These are phyloP conservation scores for Artibeus jamaicensis DNA, from an alignment of 2,797 vertebrate genomes.

Conservation along the genomic window DNA sequence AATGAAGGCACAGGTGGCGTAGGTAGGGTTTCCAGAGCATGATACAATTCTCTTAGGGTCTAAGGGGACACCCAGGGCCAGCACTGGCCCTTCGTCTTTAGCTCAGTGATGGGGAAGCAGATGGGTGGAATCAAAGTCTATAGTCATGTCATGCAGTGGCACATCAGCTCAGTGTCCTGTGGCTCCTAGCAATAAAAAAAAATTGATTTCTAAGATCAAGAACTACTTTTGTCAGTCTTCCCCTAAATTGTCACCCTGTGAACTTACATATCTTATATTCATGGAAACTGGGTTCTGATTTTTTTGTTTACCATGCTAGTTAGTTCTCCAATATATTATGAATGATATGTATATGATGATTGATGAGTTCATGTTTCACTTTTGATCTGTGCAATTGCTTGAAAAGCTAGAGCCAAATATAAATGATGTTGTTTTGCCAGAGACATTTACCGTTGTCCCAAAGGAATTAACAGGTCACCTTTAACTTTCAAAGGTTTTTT, in stretches of 20 bases:
- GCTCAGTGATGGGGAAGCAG: neutral
- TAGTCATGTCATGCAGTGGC: neutral
- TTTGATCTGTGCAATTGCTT: neutral
- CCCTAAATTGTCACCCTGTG: neutral
- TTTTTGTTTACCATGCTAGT: neutral
- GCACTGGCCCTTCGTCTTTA: neutral
- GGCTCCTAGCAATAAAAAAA: neutral
- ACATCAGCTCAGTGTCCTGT: neutral
- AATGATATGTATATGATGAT: neutral
- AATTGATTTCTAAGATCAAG: neutral
- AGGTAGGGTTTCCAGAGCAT: neutral
- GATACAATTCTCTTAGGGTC: neutral
- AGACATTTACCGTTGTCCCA: neutral
- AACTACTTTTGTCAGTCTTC: neutral
- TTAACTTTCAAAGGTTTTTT: neutral
- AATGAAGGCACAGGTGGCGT: neutral
- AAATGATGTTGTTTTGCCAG: neutral
- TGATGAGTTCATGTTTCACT: neutral
- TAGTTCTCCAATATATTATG: neutral
- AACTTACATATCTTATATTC: neutral
- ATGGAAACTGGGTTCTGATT: neutral
- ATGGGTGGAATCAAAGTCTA: neutral
- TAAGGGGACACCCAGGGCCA: neutral
- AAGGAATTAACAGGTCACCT: neutral
- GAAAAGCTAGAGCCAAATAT: neutral